Percentiles rank a stretch among this genome's conserved stretches.
Conservation (phyloP, 2,113 vertebrate genomes). For the Gymnogyps californianus region DNA sequence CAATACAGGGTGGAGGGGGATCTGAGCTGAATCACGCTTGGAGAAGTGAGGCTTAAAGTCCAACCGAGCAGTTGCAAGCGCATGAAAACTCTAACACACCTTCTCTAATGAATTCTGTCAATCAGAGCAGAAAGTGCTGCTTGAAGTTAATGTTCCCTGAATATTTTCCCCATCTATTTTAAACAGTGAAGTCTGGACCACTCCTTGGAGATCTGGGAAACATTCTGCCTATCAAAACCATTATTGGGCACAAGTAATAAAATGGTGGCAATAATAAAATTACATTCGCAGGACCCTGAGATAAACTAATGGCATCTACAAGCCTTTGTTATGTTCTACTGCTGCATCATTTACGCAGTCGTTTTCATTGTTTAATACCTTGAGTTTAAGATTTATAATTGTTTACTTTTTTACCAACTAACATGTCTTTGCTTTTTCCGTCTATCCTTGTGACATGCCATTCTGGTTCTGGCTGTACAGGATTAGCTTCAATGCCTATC, state of each 20-base stretch:
- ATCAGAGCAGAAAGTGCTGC: constrained; percentile 30
- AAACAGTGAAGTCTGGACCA: neutral
- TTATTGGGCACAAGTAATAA: neutral
- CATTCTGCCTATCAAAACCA: neutral
- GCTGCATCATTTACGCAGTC: neutral
- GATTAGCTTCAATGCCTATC: neutral
- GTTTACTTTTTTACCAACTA: neutral
- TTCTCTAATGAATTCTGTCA: constrained; percentile 58
- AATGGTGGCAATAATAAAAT: neutral
- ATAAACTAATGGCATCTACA: neutral
- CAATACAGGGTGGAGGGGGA: neutral
- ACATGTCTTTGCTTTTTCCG: neutral
- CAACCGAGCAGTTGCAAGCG: constrained; percentile 3
- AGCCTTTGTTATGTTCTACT: neutral
- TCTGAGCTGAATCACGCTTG: neutral
- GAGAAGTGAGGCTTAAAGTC: constrained; percentile 1
- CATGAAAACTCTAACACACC: neutral
- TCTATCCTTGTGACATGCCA: neutral
- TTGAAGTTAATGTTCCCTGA: constrained; percentile 49
- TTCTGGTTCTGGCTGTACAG: neutral
- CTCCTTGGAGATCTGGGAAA: constrained; percentile 24
- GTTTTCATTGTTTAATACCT: neutral
- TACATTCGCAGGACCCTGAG: neutral
- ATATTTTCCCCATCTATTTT: constrained; percentile 45
- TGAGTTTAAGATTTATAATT: neutral